Evolutionary conservation across 2,797 vertebrate genomes (phyloP), one percentile per base, ranked within the genome.

Genomic region (Sylvilagus floridanus): DNA sequence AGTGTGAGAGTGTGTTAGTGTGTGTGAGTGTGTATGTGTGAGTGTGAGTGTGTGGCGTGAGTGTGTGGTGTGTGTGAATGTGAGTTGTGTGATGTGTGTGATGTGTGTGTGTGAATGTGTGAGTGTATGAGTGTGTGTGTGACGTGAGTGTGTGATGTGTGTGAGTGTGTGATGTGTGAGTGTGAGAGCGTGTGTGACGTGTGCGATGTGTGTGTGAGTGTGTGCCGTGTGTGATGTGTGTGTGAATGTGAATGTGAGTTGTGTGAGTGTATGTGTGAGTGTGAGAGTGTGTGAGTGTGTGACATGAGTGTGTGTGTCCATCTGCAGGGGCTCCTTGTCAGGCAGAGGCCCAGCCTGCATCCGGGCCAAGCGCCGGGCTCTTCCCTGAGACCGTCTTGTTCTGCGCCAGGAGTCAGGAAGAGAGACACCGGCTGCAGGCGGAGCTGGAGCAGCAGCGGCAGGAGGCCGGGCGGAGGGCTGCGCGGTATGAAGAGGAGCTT

Each of bases 371-470:
- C 12, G 17, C 86, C 22, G 16, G 4, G 4, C 12, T n/a, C 28
- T 2, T 21, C 14, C 71, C 52, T 83, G 16, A 47, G 37, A 68
- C 54, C 19, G 1, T 30, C 30, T 42, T 52, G 47, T 35, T 60
- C 85, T 76, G 93, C 81, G 65, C 47, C 94, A 98, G 98, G 73
- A 96, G 90, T 79, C 94, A 87, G 82, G 88, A 94, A 32, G 97
- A 97, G 75, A 93, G 82, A 76, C 57, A 92, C 71, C 54, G 4
- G 5, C 62, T 98, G 28, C 96, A 95, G 76, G 24, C 35, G 21
- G 89, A 88, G 62, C 90, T 97, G 95, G 93, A 94, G 54, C 93
- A 86, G 93, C 68, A 68, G 32, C 91, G 37, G 19, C 85, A 76
- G 81, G 97, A 98, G 32, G 85, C 90, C 1, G 76, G 95, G 50